Base-by-base conservation (phyloP, 2,113 vertebrate genomes). In the Centropus bengalensis region DNA sequence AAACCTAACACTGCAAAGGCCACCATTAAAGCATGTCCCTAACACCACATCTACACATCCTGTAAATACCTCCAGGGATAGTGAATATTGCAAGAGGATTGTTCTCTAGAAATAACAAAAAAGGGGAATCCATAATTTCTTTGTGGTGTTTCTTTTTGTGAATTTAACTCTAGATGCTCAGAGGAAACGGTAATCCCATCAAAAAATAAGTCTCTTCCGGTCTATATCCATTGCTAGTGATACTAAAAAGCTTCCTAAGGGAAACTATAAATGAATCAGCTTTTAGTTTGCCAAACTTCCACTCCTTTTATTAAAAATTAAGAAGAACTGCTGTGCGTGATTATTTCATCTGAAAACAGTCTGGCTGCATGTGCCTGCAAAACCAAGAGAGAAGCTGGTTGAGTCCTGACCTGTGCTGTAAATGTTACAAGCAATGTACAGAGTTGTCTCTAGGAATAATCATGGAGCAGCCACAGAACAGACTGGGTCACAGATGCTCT, bases 241-340 rank as follows among this genome's bases (percentile, higher is more conserved):
- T 56, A 52, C 22, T 19, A 8, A 15, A n/a, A 87, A 66, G 21
- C 40, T 92, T 86, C 64, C 86, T 13, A 8, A 60, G 28, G 23
- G 58, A 73, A 89, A 52, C 40, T 6, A 14, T 24, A 93, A 85
- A 91, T 62, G 2, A 92, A 93, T 71, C 0, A 52, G n/a, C 49
- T 81, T 88, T 86, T 63, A 52, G 36, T 44, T 69, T 84, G 69
- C 78, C 74, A 73, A 40, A 63, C 16, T 84, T 90, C 55, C 49
- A 45, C 86, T 86, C 32, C 21, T 28, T 64, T 83, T 86, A 87
- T 93, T 92, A 75, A 92, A 94, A 93, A 66, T 49, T 4, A 67
- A 69, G 10, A 92, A 89, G 69, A 71, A 64, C 68, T 82, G 47
- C 60, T 86, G 16, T 17, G 8, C 15, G 32, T 28, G 79, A 62